phyloP scores from a whole-genome alignment of 2,888 invertebrate genomes.

The Hirtodrosophila alboralis region DNA sequence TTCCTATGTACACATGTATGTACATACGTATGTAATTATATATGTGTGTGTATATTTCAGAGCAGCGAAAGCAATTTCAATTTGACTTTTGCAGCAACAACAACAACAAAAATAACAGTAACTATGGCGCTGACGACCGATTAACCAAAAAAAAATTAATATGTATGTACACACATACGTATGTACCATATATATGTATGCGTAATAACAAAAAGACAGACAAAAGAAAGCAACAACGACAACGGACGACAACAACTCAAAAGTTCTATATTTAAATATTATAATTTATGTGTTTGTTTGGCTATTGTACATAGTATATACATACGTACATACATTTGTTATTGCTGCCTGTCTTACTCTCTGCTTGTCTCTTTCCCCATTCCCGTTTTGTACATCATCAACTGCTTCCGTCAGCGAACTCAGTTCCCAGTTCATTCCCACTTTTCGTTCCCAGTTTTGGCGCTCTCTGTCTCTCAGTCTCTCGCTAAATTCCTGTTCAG shows the following conservation, averaged over 20 bases:
- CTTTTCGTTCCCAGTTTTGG: constrained; percentile 52
- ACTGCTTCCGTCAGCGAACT: constrained; percentile 63
- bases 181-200: too few species aligned
- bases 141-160: constrained; percentile 60
- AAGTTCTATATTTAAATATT: constrained; percentile 80
- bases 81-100: constrained; percentile 29
- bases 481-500: constrained; percentile 68
- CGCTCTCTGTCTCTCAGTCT: constrained; percentile 11
- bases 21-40: too few species aligned
- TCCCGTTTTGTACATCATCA: constrained; percentile 39
- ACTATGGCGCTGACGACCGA: constrained; percentile 50
- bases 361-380: too few species aligned
- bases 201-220: constrained; percentile 14
- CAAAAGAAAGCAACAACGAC: constrained; percentile 33
- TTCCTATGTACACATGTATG: constrained; percentile 20
- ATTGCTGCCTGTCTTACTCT: constrained; percentile 18
- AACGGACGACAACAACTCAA: constrained; percentile 70
- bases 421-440: constrained; percentile 65
- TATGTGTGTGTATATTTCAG: constrained; percentile 14
- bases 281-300: constrained; percentile 80
- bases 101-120: constrained; percentile 27
- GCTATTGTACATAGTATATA: constrained; percentile 53
- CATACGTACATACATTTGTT: constrained; percentile 12
- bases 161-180: too few species aligned
- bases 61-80: constrained; percentile 54